Evolutionary conservation across 2,888 invertebrate genomes (phyloP).

Genomic region (Orthosia incerta): DNA sequence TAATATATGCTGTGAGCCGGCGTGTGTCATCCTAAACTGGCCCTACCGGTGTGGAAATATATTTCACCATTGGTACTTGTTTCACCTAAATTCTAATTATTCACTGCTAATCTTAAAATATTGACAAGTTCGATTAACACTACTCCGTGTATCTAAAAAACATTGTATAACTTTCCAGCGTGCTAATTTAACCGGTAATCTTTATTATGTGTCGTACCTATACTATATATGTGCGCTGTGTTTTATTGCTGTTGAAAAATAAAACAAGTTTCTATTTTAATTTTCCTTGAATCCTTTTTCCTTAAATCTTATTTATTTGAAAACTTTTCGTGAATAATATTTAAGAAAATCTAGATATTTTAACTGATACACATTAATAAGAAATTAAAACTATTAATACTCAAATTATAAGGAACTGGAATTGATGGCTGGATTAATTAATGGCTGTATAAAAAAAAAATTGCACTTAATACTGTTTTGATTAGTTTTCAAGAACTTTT

Average conservation of each 20-base stretch:
- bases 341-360: neutral
- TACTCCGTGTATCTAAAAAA: slow-evolving; percentile 25
- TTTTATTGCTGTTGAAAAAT: slow-evolving; percentile 64
- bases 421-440: neutral
- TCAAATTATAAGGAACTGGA: neutral
- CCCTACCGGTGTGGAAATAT: slow-evolving; percentile 76
- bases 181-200: slow-evolving; percentile 55
- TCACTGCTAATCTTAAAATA: slow-evolving; percentile 35
- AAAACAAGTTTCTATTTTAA: slow-evolving; percentile 48
- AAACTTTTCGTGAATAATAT: neutral
- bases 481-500: neutral
- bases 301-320: slow-evolving; percentile 24
- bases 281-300: slow-evolving; percentile 38
- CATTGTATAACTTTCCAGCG: slow-evolving; percentile 33
- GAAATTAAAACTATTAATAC: too few relatives aligned
- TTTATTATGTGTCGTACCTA: slow-evolving; percentile 47
- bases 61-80: slow-evolving; percentile 74
- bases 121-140: slow-evolving; percentile 35
- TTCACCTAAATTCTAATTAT: slow-evolving; percentile 64
- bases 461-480: neutral
- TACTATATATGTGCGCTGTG: slow-evolving; percentile 34
- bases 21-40: slow-evolving; percentile 78
- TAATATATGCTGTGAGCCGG: slow-evolving; percentile 73
- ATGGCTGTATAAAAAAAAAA: neutral
- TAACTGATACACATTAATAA: too few relatives aligned